These are phyloP conservation scores for Drosophila stalkeri DNA, from an alignment of 2,888 invertebrate genomes.

Conservation along the genomic window DNA sequence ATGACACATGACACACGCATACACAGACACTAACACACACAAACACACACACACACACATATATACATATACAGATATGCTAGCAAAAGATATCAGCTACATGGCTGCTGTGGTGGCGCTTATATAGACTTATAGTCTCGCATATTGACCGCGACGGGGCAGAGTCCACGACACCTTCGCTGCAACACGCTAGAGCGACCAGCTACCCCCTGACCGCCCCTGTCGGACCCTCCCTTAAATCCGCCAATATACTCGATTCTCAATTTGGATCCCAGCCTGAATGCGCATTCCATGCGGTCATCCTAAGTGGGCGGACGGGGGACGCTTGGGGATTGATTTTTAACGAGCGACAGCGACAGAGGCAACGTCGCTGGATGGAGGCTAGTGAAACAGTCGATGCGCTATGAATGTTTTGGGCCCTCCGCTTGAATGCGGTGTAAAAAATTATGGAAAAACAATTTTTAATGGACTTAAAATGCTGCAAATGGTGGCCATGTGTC, in stretches of 20 bases:
- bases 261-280: conserved; percentile 14
- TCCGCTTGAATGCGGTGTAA: conserved; percentile 49
- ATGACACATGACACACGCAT: conserved; percentile 42
- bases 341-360: conserved; percentile 66
- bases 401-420: conserved; percentile 52
- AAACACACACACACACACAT: conserved; percentile 21
- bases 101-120: conserved; percentile 62
- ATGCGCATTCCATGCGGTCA: conserved; percentile 25
- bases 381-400: conserved; percentile 45
- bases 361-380: conserved; percentile 19
- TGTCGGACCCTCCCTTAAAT: conserved; percentile 7
- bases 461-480: conserved; percentile 74
- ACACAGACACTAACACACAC: conserved; percentile 13
- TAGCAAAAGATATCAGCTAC: conserved; percentile 62
- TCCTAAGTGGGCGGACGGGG: conserved; percentile 24
- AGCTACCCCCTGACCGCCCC: not conserved
- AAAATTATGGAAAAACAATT: conserved; percentile 79
- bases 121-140: conserved; percentile 78
- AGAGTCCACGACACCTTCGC: conserved; percentile 71
- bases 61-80: conserved; percentile 48
- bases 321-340: conserved; percentile 78
- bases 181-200: conserved; percentile 33
- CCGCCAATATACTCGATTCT: conserved; percentile 15
- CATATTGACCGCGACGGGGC: conserved; percentile 72
- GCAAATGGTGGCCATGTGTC: conserved; percentile 66